A percentile compares a stretch with the other conserved stretches of the same genome.
Evolutionary conservation across 2,113 vertebrate genomes (phyloP).

Genomic region (Lycaon pictus): DNA sequence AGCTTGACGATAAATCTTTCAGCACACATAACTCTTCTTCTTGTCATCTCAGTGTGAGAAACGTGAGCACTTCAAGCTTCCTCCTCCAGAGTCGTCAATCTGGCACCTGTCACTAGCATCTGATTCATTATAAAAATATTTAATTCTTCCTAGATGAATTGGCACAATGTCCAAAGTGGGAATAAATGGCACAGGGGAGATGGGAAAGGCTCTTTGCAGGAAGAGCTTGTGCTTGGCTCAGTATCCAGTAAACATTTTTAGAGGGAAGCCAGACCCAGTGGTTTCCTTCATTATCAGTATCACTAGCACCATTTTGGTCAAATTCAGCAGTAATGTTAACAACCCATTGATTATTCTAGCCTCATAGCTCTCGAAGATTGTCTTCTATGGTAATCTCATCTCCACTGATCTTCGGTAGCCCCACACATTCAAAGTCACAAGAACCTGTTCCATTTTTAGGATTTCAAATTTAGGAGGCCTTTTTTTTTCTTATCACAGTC

Average conservation of each 20-base stretch:
- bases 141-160: slow-evolving; percentile 88
- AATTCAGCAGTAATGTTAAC: background rate
- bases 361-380: background rate
- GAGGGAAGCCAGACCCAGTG: background rate
- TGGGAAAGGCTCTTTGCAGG: slow-evolving; percentile 76
- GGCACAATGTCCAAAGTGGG: slow-evolving; percentile 85
- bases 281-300: background rate
- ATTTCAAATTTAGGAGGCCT: background rate
- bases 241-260: slow-evolving; percentile 61
- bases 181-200: slow-evolving; percentile 82
- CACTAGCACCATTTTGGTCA: background rate
- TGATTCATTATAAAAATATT: slow-evolving; percentile 89
- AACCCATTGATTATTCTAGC: background rate
- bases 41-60: slow-evolving; percentile 79
- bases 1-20: slow-evolving; percentile 85
- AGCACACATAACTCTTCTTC: slow-evolving; percentile 79
- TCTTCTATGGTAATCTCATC: background rate
- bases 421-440: background rate
- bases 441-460: background rate
- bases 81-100: slow-evolving; percentile 87
- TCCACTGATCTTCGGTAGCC: background rate
- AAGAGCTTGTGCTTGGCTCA: slow-evolving; percentile 77
- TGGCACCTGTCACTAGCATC: slow-evolving; percentile 87
- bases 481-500: background rate
- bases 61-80: slow-evolving; percentile 83